phyloP scores from a whole-genome alignment of 2,797 vertebrate species.

The Hippocampus kuda region DNA sequence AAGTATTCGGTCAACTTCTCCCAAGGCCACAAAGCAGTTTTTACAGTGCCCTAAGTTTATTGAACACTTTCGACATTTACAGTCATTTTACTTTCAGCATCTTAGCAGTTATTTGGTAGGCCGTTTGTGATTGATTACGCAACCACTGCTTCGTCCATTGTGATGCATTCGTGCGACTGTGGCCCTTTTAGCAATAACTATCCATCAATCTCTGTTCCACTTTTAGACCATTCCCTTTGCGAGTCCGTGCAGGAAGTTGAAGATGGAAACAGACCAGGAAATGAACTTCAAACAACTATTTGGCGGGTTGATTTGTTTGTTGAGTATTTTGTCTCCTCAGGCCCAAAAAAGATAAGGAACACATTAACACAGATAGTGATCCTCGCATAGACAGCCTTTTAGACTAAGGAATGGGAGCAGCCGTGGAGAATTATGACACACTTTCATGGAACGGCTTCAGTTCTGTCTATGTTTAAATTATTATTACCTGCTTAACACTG shows the following conservation, averaged over 20 bases:
- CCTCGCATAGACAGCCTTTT: not conserved
- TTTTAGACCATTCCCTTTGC: conserved; percentile 16
- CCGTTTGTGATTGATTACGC: conserved; percentile 21
- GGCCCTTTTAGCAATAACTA: conserved; percentile 32
- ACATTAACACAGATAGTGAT: not conserved
- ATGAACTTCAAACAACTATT: conserved; percentile 36
- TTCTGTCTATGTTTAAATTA: not conserved
- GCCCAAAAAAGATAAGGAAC: not conserved
- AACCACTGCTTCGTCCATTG: conserved; percentile 16
- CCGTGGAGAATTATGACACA: not conserved
- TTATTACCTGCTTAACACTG: not conserved
- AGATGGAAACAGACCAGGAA: conserved; percentile 46
- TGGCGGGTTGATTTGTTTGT: conserved; percentile 15
- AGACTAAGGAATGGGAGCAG: not conserved
- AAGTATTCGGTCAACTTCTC: not conserved
- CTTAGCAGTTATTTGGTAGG: conserved; percentile 15
- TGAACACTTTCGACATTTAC: conserved; percentile 8
- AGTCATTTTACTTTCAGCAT: conserved; percentile 13
- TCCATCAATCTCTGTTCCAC: conserved; percentile 25
- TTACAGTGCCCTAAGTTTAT: conserved; percentile 11
- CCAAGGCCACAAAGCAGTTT: not conserved
- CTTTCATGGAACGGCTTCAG: not conserved
- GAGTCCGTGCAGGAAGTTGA: conserved; percentile 41
- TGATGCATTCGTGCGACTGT: conserved; percentile 15
- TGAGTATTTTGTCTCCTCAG: not conserved